A percentile compares a stretch with the other conserved stretches of the same genome.
Evolutionary conservation across 2,888 invertebrate genomes (phyloP).

Genomic region (Drosophila glabriapex): DNA sequence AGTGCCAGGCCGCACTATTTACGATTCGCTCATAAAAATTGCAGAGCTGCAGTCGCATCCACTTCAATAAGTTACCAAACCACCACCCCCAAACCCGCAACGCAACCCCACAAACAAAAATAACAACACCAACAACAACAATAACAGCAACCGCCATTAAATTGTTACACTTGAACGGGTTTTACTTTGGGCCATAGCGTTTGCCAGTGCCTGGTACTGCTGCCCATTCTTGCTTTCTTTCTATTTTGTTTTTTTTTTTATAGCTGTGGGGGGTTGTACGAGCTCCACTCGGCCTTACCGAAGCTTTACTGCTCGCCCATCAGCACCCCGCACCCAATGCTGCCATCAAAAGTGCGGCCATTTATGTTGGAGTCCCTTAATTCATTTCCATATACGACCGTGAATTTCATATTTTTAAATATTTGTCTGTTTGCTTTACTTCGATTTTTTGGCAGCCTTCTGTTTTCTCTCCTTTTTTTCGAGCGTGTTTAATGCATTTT

Average conservation of each 20-base stretch:
- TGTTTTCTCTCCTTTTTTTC: neutral
- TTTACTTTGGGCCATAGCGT: slow-evolving; percentile 71
- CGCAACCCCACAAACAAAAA: slow-evolving; percentile 10
- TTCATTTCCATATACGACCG: slow-evolving; percentile 78
- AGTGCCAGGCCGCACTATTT: slow-evolving; percentile 55
- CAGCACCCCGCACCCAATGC: neutral
- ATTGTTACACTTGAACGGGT: slow-evolving; percentile 83
- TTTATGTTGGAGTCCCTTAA: slow-evolving; percentile 39
- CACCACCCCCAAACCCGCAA: slow-evolving; percentile 2
- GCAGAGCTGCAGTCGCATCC: slow-evolving; percentile 49
- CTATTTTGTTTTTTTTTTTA: slow-evolving; percentile 23
- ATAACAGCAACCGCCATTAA: slow-evolving; percentile 78
- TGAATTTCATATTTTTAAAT: slow-evolving; percentile 68
- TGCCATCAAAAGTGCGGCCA: slow-evolving; percentile 30
- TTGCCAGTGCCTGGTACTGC: slow-evolving; percentile 62
- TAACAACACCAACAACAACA: slow-evolving; percentile 50
- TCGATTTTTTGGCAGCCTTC: neutral
- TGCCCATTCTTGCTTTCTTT: slow-evolving; percentile 1
- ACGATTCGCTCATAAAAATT: slow-evolving; percentile 71
- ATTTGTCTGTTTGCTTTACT: slow-evolving; percentile 51
- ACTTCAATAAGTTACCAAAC: slow-evolving; percentile 49
- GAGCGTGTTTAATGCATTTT: neutral
- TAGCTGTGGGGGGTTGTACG: slow-evolving; percentile 9
- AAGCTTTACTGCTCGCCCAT: slow-evolving; percentile 6
- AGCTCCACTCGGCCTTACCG: slow-evolving; percentile 13